Evolutionary conservation across 2,888 invertebrate genomes (phyloP), one percentile per base, ranked within the genome.

Genomic region (Drosophila limbata): DNA sequence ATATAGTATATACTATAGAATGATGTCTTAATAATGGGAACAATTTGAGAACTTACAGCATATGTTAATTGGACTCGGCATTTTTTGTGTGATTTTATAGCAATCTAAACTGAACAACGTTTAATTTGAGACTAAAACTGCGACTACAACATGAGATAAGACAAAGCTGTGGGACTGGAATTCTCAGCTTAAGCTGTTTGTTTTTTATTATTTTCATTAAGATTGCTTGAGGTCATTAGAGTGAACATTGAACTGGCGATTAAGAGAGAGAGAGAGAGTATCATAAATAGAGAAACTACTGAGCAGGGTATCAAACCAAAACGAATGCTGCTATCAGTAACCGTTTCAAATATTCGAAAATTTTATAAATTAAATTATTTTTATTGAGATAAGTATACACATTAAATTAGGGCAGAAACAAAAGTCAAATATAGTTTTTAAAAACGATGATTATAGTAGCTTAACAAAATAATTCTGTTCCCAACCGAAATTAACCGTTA

Each of bases 191-290:
- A 74, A 68, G 61, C 39, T 57, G 35, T 44, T 42, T 60, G 44
- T 19, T 9, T 45, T 47, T 40, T 51, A 25, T 25, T 69, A 53
- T 44, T 67, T 62, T 61, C 60, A 61, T 65, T 68, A 13, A 40
- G 15, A 44, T 25, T 31, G 40, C n/a, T n/a, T 60, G 73, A 77
- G 76, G 76, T 76, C 76, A 73, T 44, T 52, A 15, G 11, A 17
- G 33, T 63, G 42, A 61, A 57, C 73, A 62, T 76, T 76, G 75
- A 76, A 68, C 78, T 64, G 53, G 55, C 50, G 73, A 76, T 77
- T 72, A 21, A 28, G 21, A 44, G 35, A n/a, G 25, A 21, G 21
- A 21, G 21, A 25, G 25, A 25, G 25, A n/a, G n/a, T n/a, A n/a
- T 25, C 1, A 25, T 1, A 25, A 25, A 25, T 25, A 25, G 25